Conservation (phyloP, 2,888 invertebrate species). For the Eurois occulta region DNA sequence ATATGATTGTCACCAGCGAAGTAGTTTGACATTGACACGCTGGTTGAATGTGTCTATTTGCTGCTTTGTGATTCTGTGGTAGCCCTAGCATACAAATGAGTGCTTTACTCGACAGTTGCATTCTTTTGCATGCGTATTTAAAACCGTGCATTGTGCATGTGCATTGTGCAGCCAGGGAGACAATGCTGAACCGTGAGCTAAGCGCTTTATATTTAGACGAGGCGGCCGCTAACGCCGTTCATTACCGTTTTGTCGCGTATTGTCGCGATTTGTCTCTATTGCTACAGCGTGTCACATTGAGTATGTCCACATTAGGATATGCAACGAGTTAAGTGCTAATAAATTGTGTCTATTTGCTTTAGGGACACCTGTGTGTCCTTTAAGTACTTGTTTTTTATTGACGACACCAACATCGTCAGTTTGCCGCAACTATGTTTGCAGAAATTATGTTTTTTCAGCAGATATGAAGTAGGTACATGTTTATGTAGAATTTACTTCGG, state of each 20-base stretch:
- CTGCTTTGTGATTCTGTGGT: conserved; percentile 14
- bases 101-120: conserved; percentile 63
- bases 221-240: conserved; percentile 67
- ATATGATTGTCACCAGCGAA: conserved; percentile 49
- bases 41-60: conserved; percentile 50
- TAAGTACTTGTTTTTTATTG: conserved; percentile 3
- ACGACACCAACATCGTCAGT: neutral
- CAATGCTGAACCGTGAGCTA: conserved; percentile 73
- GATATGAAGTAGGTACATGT: neutral
- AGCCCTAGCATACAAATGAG: conserved; percentile 65
- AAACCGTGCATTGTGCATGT: conserved; percentile 61
- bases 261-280: conserved; percentile 61
- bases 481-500: neutral
- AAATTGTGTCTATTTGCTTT: conserved; percentile 27
- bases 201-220: conserved; percentile 76
- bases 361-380: conserved; percentile 24
- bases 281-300: conserved; percentile 43
- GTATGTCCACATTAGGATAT: conserved; percentile 45
- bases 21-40: conserved; percentile 66
- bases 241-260: conserved; percentile 55
- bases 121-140: conserved; percentile 64
- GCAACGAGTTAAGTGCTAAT: conserved; percentile 41
- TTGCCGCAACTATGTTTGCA: neutral
- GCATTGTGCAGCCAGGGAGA: conserved; percentile 61
- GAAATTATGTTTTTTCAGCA: neutral